Base-by-base conservation (phyloP, 2,797 vertebrate species). In the Petrocephalus sullivani region DNA sequence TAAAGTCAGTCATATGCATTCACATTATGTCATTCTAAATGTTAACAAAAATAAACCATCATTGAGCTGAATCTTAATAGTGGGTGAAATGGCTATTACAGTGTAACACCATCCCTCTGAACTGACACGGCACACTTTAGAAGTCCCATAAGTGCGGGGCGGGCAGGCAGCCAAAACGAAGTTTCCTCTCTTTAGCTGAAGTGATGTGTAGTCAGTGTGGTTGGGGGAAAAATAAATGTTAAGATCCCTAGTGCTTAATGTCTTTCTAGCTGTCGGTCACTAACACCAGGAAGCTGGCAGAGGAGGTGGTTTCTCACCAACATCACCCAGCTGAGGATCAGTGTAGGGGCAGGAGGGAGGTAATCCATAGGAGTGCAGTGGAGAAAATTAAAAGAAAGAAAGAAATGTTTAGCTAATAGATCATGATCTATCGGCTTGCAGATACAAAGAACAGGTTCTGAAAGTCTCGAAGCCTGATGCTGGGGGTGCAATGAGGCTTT, bases 241-340 rank as follows among this genome's bases (percentile, higher is more conserved):
- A 60, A 83, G n/a, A 6, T 83, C 54, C 6, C 21, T 58, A 21
- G 87, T 88, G 75, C 57, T 82, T 83, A 61, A 46, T 16, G 60
- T 9, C 85, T 90, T 87, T 91, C 93, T 90, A 92, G 92, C 92
- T 94, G 95, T 95, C 93, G 90, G 92, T 95, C 94, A 94, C 91
- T 85, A 67, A 60, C 90, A 90, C 89, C 92, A 91, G 93, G 93
- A 91, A 93, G 92, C 92, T 93, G 91, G 92, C 92, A 94, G 93
- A 90, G 92, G 88, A 90, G 92, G 88, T 85, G 87, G 95, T 95
- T 92, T 93, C 90, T 95, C 94, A 94, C 93, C 91, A 88, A 78
- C 83, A 88, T 86, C 88, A 60, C 37, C 89, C 89, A 91, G 87
- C 61, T 85, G 88, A 88, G 85, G 88, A 87, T 91, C 90, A 91